Evolutionary conservation across 2,113 vertebrate genomes (phyloP), one percentile per base, ranked within the genome.

Genomic region (Amphilophus citrinellus): DNA sequence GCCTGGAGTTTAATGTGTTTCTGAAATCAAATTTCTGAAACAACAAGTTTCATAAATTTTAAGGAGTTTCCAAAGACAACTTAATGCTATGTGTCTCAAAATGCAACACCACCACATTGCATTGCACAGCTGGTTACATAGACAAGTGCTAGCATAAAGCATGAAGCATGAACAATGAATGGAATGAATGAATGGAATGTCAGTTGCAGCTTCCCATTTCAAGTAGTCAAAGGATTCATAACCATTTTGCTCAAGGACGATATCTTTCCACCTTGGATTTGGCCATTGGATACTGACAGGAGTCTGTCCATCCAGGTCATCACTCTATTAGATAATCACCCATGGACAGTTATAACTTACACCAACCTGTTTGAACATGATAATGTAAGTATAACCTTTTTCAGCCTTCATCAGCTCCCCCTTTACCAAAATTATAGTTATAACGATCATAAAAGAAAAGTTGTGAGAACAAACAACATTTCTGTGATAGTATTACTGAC

Each of bases 1-100:
- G 37, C 0, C 37, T 42, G 20, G 3, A 3, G 35, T 35, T 61
- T 62, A 9, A 35, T 3, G 30, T 65, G 37, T 65, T 65, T 65
- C 62, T 65, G 20, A 42, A 65, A 35, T 42, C 3, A 42, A 4
- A 42, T 42, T 2, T 3, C n/a, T 5, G 37, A 44, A 66, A 65
- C 6, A 66, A 24, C n/a, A 44, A 42, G 13, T 8, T 65, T 42
- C 11, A 39, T 10, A 65, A 35, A 65, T 9, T 65, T 42, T 65
- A 11, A 42, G 39, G 0, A 22, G 11, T 65, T 15, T 42, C 11
- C 62, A 66, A 39, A 65, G 0, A 2, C 0, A 66, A 1, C 63
- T 44, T 66, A 39, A 66, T 44, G 63, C 63, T n/a, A 4, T 17
- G 7, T 44, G n/a, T 66, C n/a, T 44, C 1, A 0, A 66, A 44